Conservation (phyloP, 2,113 vertebrate genomes). For the Mesembrinibis cayennensis region DNA sequence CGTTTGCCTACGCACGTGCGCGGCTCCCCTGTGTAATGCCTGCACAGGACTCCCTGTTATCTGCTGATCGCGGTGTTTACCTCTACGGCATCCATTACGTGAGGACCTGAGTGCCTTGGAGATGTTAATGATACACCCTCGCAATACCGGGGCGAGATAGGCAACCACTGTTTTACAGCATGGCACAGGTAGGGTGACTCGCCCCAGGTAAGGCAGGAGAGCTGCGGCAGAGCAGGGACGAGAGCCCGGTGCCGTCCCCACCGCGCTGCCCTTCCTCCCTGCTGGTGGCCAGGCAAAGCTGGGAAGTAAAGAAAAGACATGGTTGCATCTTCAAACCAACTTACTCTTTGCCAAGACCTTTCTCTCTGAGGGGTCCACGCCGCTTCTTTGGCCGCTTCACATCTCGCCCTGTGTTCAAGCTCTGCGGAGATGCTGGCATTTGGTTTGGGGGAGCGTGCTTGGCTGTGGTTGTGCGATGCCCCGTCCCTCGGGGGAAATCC, state of each 20-base stretch:
- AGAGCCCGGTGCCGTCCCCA: not conserved
- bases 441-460: accelerated
- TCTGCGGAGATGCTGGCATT: accelerated
- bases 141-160: accelerated
- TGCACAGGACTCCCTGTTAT: slow-evolving; percentile 1
- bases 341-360: not conserved
- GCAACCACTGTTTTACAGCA: not conserved
- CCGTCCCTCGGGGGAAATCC: accelerated
- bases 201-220: not conserved
- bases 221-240: accelerated
- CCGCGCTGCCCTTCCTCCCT: not conserved
- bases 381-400: accelerated
- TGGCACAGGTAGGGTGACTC: not conserved
- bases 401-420: accelerated
- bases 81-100: not conserved
- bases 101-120: not conserved
- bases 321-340: not conserved
- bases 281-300: not conserved
- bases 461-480: accelerated
- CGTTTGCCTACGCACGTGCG: accelerated
- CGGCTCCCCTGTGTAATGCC: not conserved
- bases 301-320: not conserved
- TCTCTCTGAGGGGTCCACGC: not conserved
- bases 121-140: not conserved
- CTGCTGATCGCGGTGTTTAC: not conserved